Percentiles rank a stretch among this genome's conserved stretches.
These are phyloP conservation scores for Procavia capensis DNA, from an alignment of 2,113 vertebrate genomes.

Conservation along the genomic window DNA sequence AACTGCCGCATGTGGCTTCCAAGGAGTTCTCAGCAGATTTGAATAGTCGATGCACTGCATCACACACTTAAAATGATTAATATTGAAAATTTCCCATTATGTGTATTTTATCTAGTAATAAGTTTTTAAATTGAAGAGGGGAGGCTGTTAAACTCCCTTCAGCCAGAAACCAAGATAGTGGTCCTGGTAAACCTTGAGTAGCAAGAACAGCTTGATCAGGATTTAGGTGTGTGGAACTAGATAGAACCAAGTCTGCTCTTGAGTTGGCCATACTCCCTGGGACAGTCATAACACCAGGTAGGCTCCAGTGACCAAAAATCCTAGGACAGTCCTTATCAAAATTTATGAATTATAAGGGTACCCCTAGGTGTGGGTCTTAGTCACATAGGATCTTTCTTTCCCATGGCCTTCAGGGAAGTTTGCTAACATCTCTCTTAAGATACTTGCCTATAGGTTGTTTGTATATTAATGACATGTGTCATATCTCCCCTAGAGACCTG, in stretches of 20 bases:
- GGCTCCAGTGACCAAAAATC: neutral
- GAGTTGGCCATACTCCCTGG: no score
- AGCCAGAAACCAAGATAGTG: neutral
- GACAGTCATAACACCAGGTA: neutral
- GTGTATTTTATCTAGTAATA: neutral
- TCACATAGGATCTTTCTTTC: neutral
- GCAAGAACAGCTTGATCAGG: neutral
- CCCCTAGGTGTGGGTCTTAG: neutral
- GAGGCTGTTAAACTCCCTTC: neutral
- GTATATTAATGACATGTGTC: neutral
- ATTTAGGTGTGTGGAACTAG: accelerated
- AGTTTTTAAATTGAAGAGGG: neutral
- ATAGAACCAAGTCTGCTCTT: neutral
- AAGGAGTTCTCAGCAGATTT: no score
- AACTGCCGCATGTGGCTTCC: no score
- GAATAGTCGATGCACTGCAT: no score
- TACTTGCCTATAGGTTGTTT: neutral
- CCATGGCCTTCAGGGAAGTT: neutral
- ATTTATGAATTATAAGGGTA: neutral
- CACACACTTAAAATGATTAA: neutral
- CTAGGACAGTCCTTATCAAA: neutral
- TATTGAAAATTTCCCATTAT: neutral
- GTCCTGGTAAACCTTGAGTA: neutral
- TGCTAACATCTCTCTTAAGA: neutral
- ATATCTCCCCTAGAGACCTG: neutral